A percentile compares a stretch with the other conserved stretches of the same genome.
Conservation (phyloP, 2,888 invertebrate genomes). For the Drosophila yooni region DNA sequence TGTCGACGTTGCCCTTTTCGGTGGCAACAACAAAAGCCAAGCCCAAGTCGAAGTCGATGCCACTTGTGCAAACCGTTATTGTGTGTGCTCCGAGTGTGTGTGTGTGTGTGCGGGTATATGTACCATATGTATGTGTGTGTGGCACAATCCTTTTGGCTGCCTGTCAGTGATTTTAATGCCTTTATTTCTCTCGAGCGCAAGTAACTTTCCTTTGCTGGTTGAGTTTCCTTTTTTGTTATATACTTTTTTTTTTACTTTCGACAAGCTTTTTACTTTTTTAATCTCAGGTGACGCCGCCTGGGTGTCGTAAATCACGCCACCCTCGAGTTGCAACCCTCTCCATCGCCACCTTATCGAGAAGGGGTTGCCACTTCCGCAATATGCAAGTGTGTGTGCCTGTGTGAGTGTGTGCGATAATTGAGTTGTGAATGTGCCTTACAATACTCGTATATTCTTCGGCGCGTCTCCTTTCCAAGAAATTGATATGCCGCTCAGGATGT, state of each 20-base stretch:
- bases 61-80: slow-evolving; percentile 63
- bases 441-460: slow-evolving; percentile 35
- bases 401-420: slow-evolving; percentile 73
- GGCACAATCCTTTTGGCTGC: slow-evolving; percentile 76
- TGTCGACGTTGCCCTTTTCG: slow-evolving; percentile 81
- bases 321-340: slow-evolving; percentile 33
- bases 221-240: slow-evolving; percentile 30
- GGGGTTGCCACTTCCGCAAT: slow-evolving; percentile 52
- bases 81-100: slow-evolving; percentile 14
- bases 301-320: slow-evolving; percentile 83
- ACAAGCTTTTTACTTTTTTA: slow-evolving; percentile 82
- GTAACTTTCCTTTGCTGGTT: slow-evolving; percentile 54
- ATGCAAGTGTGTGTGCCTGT: slow-evolving; percentile 14
- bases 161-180: slow-evolving; percentile 83
- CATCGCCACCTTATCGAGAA: slow-evolving; percentile 30
- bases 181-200: slow-evolving; percentile 78
- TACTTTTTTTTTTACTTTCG: slow-evolving; percentile 72
- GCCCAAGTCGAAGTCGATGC: slow-evolving; percentile 31
- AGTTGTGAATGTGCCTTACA: slow-evolving; percentile 73
- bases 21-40: slow-evolving; percentile 62
- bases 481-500: slow-evolving; percentile 76
- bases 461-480: slow-evolving; percentile 57
- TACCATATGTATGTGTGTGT: slow-evolving; percentile 28
- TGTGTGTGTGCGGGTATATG: slow-evolving; percentile 19
- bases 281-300: slow-evolving; percentile 85